Base-by-base conservation (phyloP, 2,113 vertebrate species). In the Malaclemys terrapin region DNA sequence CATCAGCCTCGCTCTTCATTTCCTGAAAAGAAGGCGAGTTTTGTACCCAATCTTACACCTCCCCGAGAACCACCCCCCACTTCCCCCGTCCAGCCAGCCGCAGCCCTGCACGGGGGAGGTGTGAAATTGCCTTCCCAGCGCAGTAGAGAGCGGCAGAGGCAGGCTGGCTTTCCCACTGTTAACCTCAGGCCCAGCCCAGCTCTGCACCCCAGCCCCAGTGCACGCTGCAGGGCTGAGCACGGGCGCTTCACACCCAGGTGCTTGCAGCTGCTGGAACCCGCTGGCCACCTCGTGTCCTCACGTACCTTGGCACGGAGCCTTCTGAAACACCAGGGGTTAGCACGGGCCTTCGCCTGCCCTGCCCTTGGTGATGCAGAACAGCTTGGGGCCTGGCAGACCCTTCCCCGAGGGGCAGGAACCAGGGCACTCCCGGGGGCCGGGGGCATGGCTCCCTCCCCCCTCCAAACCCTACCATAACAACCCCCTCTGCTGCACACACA, bases 211-310 rank as follows among this genome's bases (percentile, higher is more conserved):
- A 17, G 31, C 35, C 16, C 7, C 57, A 35, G 62, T 6, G 6
- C 29, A 16, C 27, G 31, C 65, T 38, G 65, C 35, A 72, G 65
- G 65, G 65, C 65, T 72, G 17, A 72, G 35, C 35, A 8, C 19
- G 17, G 35, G n/a, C 8, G 2, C 35, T 1, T 10, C 65, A 72
- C 19, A 9, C n/a, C 59, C 59, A 0, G 27, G 13, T 7, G 29
- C 13, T 31, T 62, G 59, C 59, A 62, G 29, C 27, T 20, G 2
- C 65, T 20, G 65, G 35, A 9, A n/a, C 65, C 62, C 19, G 29
- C 35, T n/a, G 17, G 35, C 35, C 17, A 7, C 62, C 16, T 69
- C 62, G 31, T n/a, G 62, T 35, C 65, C 65, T 38, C n/a, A 3
- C 4, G 16, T 19, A 20, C 17, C 65, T 72, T 10, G 65, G 10